Percentiles rank a stretch among this genome's conserved stretches.
Conservation (phyloP, 2,797 vertebrate genomes). For the Sebastes matsubarae region DNA sequence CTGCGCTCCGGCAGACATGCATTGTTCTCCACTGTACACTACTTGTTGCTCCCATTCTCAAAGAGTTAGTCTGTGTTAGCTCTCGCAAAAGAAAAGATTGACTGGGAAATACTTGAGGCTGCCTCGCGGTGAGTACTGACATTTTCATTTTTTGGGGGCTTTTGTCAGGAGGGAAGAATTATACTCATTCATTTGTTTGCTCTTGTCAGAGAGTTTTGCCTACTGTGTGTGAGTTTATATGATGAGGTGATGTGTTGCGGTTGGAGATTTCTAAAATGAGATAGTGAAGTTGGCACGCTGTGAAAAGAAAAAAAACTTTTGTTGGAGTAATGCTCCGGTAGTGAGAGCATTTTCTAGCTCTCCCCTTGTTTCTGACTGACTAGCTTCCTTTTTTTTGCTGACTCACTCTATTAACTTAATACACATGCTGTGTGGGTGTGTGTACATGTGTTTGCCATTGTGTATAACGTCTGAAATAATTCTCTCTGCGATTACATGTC, state of each 20-base stretch:
- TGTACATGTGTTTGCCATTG: conserved; percentile 52
- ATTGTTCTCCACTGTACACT: conserved; percentile 77
- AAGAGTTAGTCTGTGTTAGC: conserved; percentile 40
- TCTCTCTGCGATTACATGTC: conserved; percentile 4
- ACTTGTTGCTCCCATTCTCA: conserved; percentile 72
- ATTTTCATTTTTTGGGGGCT: background rate
- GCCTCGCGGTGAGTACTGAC: conserved; percentile 65
- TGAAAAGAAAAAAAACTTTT: conserved; percentile 7
- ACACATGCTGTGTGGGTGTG: conserved; percentile 58
- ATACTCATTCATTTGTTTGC: conserved; percentile 48
- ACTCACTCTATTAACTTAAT: conserved; percentile 69
- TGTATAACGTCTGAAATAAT: background rate
- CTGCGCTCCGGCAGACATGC: conserved; percentile 73
- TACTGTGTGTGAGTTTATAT: background rate
- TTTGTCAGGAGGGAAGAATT: background rate
- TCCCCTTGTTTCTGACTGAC: conserved; percentile 45
- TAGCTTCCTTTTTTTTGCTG: conserved; percentile 56
- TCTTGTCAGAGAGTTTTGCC: background rate
- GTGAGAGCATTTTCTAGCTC: conserved; percentile 6
- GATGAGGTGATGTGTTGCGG: background rate
- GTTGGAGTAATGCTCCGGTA: conserved; percentile 9
- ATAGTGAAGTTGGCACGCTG: background rate
- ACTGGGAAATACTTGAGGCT: conserved; percentile 29
- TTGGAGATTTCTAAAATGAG: background rate
- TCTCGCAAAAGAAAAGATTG: conserved; percentile 1